Percentiles rank a stretch among this genome's conserved stretches.
These are phyloP conservation scores for Craseonycteris thonglongyai DNA, from an alignment of 2,113 vertebrate genomes.

Conservation along the genomic window DNA sequence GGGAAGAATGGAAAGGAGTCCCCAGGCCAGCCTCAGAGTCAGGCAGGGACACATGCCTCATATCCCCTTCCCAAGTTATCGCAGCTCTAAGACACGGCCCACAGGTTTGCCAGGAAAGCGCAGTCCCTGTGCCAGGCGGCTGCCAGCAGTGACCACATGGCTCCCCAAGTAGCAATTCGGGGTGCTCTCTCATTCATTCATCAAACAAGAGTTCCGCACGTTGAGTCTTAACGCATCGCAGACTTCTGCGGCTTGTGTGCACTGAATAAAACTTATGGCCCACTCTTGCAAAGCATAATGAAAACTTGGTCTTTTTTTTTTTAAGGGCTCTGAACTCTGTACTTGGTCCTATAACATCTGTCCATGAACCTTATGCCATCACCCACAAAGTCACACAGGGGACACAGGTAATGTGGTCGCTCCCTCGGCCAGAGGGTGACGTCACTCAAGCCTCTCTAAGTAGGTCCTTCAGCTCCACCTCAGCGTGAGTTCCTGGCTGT, in stretches of 20 bases:
- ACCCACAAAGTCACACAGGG: neutral
- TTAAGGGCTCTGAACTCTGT: neutral
- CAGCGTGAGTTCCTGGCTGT: neutral
- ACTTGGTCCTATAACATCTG: conserved; percentile 39
- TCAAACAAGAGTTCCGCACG: neutral
- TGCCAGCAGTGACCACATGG: conserved; percentile 13
- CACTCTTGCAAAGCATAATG: conserved; percentile 14
- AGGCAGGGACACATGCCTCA: neutral
- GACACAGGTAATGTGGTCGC: neutral
- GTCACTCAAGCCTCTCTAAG: neutral
- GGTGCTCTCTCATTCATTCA: neutral
- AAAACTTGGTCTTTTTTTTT: conserved; percentile 32
- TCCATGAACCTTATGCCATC: neutral
- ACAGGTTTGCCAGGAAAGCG: neutral
- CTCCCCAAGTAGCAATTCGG: conserved; percentile 12
- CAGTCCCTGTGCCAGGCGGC: neutral
- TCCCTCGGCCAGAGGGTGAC: neutral
- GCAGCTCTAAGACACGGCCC: neutral
- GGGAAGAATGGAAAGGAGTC: neutral
- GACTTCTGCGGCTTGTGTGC: neutral
- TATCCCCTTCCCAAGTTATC: neutral
- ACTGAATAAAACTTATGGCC: conserved; percentile 34
- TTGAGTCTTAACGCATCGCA: neutral
- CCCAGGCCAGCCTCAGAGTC: neutral
- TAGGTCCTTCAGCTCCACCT: neutral